Base-by-base conservation (phyloP, 2,888 invertebrate species). In the Colostygia pectinataria region DNA sequence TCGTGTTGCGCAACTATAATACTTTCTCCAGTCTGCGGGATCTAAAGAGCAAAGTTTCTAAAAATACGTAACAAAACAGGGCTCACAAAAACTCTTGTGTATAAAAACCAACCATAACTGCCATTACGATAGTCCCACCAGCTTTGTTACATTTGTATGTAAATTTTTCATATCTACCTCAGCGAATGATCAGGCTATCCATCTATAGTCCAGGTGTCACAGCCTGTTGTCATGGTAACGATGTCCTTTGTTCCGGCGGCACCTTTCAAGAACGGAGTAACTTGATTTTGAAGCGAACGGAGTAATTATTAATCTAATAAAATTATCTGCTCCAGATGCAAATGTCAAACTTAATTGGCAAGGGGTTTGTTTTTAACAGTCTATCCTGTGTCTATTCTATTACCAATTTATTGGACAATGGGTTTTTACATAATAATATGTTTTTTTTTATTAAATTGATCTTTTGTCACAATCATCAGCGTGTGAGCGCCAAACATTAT, bases 111-210 rank as follows among this genome's bases (percentile, higher is more conserved):
- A 41, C 68, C 66, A 65, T n/a, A n/a, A n/a, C n/a, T n/a, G 65
- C 63, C 58, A 68, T 75, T 70, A 75, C 65, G 56, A 61, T 61
- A 65, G 60, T 68, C 68, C 66, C 66, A 60, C 63, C 50, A 62
- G 67, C 68, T 71, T 68, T 58, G 65, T 71, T 61, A 78, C 71
- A 80, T 81, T 77, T 77, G 67, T 70, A 84, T 83, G 84, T 76
- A 79, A 85, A 81, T 84, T 77, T 78, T 77, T 78, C 71, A 74
- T 77, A 74, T 72, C 72, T 63, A 53, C 65, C 65, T 61, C 51
- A 57, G 60, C 67, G 65, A 71, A 69, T 66, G 68, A 62, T 61
- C 64, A 52, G 68, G 65, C 70, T 67, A 76, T 77, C 71, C 77
- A 76, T 77, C 73, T 71, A 47, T 63, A 56, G 66, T 61, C 78